These are phyloP conservation scores for Lota lota DNA, from an alignment of 2,113 vertebrate genomes.

Conservation along the genomic window DNA sequence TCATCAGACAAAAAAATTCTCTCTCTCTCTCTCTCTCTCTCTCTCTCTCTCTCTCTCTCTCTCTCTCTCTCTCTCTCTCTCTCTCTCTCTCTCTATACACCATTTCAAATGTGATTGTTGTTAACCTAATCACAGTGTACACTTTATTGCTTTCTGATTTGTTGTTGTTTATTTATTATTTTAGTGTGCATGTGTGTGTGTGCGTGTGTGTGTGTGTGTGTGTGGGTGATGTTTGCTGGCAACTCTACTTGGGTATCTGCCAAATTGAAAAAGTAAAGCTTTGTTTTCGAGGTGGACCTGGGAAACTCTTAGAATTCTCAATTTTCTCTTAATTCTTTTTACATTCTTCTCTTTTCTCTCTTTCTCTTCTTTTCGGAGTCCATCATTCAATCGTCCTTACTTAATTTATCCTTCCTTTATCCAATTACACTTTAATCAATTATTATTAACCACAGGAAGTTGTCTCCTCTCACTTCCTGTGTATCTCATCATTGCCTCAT, in stretches of 20 bases:
- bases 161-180: slow-evolving; percentile 33
- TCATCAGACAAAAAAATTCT: slow-evolving; percentile 56
- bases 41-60: not conserved
- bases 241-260: slow-evolving; percentile 19
- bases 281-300: not conserved
- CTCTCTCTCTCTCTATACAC: not conserved
- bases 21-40: slow-evolving; percentile 3
- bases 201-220: slow-evolving; percentile 22
- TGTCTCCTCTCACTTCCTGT: not conserved
- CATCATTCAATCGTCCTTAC: not conserved
- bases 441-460: not conserved
- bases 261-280: slow-evolving; percentile 34
- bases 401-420: not conserved
- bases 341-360: not conserved
- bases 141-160: slow-evolving; percentile 56
- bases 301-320: slow-evolving; percentile 17
- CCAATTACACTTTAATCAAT: not conserved
- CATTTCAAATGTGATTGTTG: slow-evolving; percentile 41
- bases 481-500: not conserved
- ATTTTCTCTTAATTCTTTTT: not conserved
- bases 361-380: not conserved
- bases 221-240: slow-evolving; percentile 3
- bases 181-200: slow-evolving; percentile 43
- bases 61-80: not conserved
- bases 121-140: slow-evolving; percentile 55